phyloP scores from a whole-genome alignment of 2,113 vertebrate species.

The Microcebus ravelobensis region DNA sequence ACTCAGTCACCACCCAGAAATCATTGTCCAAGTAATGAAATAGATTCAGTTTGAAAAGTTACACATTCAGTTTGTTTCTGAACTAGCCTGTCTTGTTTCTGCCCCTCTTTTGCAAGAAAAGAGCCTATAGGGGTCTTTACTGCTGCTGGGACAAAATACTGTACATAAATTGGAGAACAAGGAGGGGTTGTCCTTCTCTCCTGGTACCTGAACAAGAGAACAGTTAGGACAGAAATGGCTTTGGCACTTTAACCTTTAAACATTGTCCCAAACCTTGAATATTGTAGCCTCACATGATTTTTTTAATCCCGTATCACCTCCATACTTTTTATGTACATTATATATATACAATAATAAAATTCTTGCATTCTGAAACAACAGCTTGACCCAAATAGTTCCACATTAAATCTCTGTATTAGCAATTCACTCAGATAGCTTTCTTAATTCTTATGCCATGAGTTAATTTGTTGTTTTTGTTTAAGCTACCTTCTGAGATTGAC shows the following conservation, averaged over 20 bases:
- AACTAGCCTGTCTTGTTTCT: conserved; percentile 29
- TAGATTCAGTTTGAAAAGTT: conserved; percentile 16
- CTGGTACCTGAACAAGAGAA: conserved; percentile 52
- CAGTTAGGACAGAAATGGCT: conserved; percentile 73
- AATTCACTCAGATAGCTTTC: conserved; percentile 48
- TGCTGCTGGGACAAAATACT: conserved; percentile 42
- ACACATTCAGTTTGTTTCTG: conserved; percentile 52
- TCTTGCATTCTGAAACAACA: conserved; percentile 74
- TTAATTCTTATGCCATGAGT: conserved; percentile 55
- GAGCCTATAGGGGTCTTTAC: not conserved
- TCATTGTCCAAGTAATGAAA: conserved; percentile 35
- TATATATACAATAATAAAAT: conserved; percentile 75
- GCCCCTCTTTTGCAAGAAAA: conserved; percentile 36
- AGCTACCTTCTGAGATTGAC: conserved; percentile 61
- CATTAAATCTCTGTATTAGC: conserved; percentile 28
- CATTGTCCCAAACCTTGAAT: conserved; percentile 38
- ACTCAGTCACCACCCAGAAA: conserved; percentile 35
- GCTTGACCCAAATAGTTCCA: not conserved
- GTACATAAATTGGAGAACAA: conserved; percentile 23
- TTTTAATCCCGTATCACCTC: conserved; percentile 53
- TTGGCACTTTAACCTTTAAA: conserved; percentile 75
- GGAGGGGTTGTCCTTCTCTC: not conserved
- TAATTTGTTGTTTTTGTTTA: conserved; percentile 67
- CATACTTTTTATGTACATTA: conserved; percentile 76
- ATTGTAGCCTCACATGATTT: conserved; percentile 57